Base-by-base conservation (phyloP, 2,888 invertebrate species). In the Epinotia nisella region DNA sequence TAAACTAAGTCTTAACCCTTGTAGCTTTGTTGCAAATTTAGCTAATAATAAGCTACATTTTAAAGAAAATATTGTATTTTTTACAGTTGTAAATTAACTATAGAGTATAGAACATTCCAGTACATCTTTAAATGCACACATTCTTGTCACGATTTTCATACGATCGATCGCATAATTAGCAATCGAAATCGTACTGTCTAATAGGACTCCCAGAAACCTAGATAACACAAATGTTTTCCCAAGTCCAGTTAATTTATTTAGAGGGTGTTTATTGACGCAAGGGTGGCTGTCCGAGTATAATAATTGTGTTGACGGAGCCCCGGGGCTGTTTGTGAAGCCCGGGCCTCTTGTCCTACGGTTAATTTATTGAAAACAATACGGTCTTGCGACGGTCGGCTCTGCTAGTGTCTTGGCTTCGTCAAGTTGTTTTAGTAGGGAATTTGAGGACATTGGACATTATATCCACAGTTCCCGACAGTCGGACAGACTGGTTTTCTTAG, bases 311-410 rank as follows among this genome's bases (percentile, higher is more conserved):
- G 90, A 91, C 91, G 86, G 83, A 93, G 87, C 76, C 93, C 85
- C 74, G 35, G 71, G 92, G 93, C 86, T 92, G 88, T 93, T 92
- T 91, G 85, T 81, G 75, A 82, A 88, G 88, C 78, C 79, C 83
- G 78, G 79, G 82, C 82, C 88, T 87, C 86, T 88, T 89, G 91
- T 90, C 89, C 90, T 89, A 75, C 82, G 85, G 81, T 86, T 92
- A 93, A 93, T 93, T 92, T 91, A 93, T 93, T 91, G 92, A 93
- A 92, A 93, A 93, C 93, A 93, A 91, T 89, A 87, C 81, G 77
- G 67, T 62, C 68, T 72, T 72, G 68, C 56, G 49, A 72, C 55
- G 55, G 61, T 61, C 39, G 45, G 53, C 51, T 78, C 80, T 81
- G 77, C 79, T 77, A 78, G 76, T 53, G 61, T 72, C 67, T 72